Conservation (phyloP, 2,888 invertebrate species). For the Ganaspis brasiliensis region DNA sequence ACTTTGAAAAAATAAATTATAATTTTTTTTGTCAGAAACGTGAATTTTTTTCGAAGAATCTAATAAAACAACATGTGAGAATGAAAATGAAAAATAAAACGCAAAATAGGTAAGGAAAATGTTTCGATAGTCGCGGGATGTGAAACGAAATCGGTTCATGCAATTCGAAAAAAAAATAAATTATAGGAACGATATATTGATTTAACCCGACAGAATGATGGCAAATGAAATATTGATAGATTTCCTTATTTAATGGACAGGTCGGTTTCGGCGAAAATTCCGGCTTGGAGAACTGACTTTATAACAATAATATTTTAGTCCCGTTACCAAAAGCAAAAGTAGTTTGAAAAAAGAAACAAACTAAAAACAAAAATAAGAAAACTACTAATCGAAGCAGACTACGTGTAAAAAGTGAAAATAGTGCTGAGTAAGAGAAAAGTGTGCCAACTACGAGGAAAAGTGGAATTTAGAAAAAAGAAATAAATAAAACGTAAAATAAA, state of each 20-base stretch:
- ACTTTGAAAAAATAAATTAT: too few relatives aligned
- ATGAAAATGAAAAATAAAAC: background rate
- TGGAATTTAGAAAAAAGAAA: constrained; percentile 56
- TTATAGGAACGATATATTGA: constrained; percentile 27
- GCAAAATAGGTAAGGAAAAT: background rate
- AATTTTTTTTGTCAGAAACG: too few relatives aligned
- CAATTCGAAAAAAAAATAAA: constrained; percentile 30
- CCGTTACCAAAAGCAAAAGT: constrained; percentile 55
- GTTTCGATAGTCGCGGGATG: background rate
- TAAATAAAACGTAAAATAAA: constrained; percentile 53
- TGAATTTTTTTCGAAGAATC: too few relatives aligned
- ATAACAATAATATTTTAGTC: constrained; percentile 7
- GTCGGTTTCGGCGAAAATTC: constrained; percentile 28
- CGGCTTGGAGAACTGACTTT: background rate
- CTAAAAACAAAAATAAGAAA: constrained; percentile 48
- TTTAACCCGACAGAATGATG: constrained; percentile 11
- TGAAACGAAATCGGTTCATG: constrained; percentile 4
- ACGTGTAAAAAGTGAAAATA: constrained; percentile 59
- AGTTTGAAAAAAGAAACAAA: constrained; percentile 25
- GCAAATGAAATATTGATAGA: constrained; percentile 42
- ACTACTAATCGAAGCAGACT: constrained; percentile 62
- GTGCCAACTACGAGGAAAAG: constrained; percentile 61
- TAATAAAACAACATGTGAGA: too few relatives aligned
- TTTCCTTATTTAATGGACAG: constrained; percentile 36
- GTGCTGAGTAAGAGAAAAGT: constrained; percentile 53